A percentile compares a stretch with the other conserved stretches of the same genome.
These are phyloP conservation scores for Hydraecia micacea DNA, from an alignment of 2,888 invertebrate species.

Conservation along the genomic window DNA sequence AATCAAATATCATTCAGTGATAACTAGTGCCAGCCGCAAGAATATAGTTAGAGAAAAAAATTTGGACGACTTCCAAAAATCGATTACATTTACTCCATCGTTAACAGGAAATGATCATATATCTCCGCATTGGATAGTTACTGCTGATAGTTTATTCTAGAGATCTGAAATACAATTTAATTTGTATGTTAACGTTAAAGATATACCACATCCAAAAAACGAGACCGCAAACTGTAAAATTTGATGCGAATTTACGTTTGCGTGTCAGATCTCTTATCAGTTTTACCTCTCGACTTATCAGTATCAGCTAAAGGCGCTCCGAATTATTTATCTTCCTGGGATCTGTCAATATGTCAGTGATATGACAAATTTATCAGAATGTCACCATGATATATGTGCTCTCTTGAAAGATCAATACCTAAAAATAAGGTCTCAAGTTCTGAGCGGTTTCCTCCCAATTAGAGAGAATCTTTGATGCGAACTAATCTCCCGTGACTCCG, in stretches of 20 bases:
- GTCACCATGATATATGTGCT: constrained; percentile 67
- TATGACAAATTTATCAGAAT: constrained; percentile 81
- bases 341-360: constrained; percentile 86
- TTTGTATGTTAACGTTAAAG: constrained; percentile 56
- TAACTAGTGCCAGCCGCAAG: constrained; percentile 83
- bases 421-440: constrained; percentile 48
- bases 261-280: constrained; percentile 68
- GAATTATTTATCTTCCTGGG: constrained; percentile 77
- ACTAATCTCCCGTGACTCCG: constrained; percentile 50
- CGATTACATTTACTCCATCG: constrained; percentile 86
- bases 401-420: constrained; percentile 54
- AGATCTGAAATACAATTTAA: constrained; percentile 66
- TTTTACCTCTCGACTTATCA: constrained; percentile 77
- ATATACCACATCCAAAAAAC: constrained; percentile 55
- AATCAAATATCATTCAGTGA: constrained; percentile 86
- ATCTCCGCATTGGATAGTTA: constrained; percentile 73
- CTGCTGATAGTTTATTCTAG: constrained; percentile 69
- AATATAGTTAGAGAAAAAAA: constrained; percentile 77
- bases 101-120: constrained; percentile 83
- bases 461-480: constrained; percentile 63
- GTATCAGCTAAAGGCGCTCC: constrained; percentile 69
- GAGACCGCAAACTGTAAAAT: constrained; percentile 56
- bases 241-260: constrained; percentile 55
- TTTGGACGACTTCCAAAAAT: constrained; percentile 86
- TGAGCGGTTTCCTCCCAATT: constrained; percentile 62